Percentiles rank a stretch among this genome's conserved stretches.
Conservation (phyloP, 2,797 vertebrate species). For the Neosilurus hyrtlii region DNA sequence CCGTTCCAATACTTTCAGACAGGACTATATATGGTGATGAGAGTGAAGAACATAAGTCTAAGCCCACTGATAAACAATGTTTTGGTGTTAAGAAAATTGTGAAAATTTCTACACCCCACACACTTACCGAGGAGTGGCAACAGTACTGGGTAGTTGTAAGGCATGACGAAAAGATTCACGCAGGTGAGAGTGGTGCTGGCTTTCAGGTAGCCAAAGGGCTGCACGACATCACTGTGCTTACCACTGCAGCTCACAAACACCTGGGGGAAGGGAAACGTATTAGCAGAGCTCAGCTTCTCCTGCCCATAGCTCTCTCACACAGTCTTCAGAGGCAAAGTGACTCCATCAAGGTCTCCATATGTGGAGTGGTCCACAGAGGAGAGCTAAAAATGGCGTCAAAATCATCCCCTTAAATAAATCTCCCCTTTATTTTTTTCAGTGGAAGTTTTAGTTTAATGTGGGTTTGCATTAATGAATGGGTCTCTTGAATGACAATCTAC, state of each 20-base stretch:
- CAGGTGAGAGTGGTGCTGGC: conserved; percentile 96
- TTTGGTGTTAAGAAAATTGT: background rate
- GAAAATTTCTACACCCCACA: background rate
- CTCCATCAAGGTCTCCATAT: conserved; percentile 38
- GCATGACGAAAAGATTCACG: conserved; percentile 99
- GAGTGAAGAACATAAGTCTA: background rate
- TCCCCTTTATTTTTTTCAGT: background rate
- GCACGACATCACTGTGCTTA: conserved; percentile 89
- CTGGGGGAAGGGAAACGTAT: conserved; percentile 65
- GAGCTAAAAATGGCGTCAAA: conserved; percentile 40
- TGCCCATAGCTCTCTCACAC: conserved; percentile 29
- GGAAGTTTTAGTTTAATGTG: background rate
- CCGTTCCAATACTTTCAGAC: background rate
- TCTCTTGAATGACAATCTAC: background rate
- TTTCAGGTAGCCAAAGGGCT: conserved; percentile 97
- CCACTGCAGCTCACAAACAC: conserved; percentile 94
- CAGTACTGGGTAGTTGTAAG: conserved; percentile 96
- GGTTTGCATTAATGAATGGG: background rate
- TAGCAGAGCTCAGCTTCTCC: conserved; percentile 36
- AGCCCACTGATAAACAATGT: background rate
- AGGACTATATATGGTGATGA: background rate
- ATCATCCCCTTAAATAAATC: background rate
- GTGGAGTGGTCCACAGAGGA: conserved; percentile 34
- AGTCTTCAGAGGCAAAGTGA: conserved; percentile 34
- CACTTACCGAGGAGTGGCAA: conserved; percentile 89